Base-by-base conservation (phyloP, 1,140 invertebrate genomes). In the Diachasma alloeum region DNA sequence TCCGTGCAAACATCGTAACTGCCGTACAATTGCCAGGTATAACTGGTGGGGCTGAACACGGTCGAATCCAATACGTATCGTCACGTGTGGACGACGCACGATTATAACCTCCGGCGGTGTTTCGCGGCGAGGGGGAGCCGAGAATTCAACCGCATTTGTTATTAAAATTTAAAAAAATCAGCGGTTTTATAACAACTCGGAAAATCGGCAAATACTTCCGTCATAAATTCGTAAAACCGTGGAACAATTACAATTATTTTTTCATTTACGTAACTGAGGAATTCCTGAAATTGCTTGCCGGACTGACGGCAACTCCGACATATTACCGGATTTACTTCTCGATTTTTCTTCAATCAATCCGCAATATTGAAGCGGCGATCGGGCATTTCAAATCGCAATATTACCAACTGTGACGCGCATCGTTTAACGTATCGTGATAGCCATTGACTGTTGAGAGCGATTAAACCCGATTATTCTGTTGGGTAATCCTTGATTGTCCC, bases 1-100 rank as follows among this genome's bases (percentile, higher is more conserved):
- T 75, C 78, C 63, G 39, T 69, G 72, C 78, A 79, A 79, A 79
- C 74, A 76, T 76, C 78, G 78, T 78, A 80, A 78, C 76, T 76
- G 74, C 76, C 73, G 74, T 37, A 74, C 46, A 44, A 56, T 63
- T 31, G 17, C 59, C 72, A 48, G 75, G 48, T 76, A 59, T 74
- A 63, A 53, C 42, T 39, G 73, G 69, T 24, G 42, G 37, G 42
- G 75, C 24, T 77, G n/a, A 46, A 77, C 63, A 71, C 63, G 56
- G 15, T 44, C 24, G 75, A 42, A 44, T 59, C 39, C 67, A 42
- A 63, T 68, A 31, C 13, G 59, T 24, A 63, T 74, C 26, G 15
- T 37, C 72, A 74, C 72, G 71, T 73, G 66, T 39, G 67, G 8
- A 48, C 11, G 70, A 59, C 76, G 42, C 53, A 76, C 36, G 6